Evolutionary conservation across 2,888 invertebrate genomes (phyloP).

Genomic region (Caprella mutica): DNA sequence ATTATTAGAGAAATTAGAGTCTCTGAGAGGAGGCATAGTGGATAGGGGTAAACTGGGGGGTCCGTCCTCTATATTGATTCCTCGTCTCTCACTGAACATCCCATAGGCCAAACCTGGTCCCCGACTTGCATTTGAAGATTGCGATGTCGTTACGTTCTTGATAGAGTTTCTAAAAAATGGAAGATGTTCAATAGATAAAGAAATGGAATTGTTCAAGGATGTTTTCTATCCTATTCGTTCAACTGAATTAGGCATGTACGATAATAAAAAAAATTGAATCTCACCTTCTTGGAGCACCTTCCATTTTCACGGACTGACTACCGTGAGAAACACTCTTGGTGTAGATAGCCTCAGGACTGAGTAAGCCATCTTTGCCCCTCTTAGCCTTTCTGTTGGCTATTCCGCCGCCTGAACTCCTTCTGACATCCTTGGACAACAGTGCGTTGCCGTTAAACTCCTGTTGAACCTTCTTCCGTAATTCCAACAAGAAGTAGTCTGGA

Average conservation of each 20-base stretch:
- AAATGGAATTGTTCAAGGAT: too few species aligned
- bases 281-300: background rate
- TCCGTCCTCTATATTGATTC: conserved; percentile 10
- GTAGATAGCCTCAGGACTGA: conserved; percentile 23
- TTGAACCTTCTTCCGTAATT: conserved; percentile 52
- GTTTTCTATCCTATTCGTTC: too few species aligned
- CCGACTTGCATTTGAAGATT: background rate
- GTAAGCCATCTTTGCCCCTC: conserved; percentile 38
- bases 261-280: background rate
- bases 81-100: background rate
- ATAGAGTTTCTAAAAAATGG: too few species aligned
- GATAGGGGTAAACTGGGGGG: conserved; percentile 11
- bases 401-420: conserved; percentile 35
- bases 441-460: conserved; percentile 52
- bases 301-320: background rate
- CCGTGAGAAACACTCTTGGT: conserved; percentile 13
- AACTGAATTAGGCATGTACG: too few species aligned
- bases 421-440: conserved; percentile 39
- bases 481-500: conserved; percentile 53
- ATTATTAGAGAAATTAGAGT: background rate
- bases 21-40: conserved; percentile 11
- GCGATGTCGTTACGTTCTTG: background rate
- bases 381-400: conserved; percentile 40
- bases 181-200: too few species aligned
- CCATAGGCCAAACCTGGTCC: background rate